Percentiles rank a stretch among this genome's conserved stretches.
Conservation (phyloP, 2,797 vertebrate genomes). For the Hirundo rustica region DNA sequence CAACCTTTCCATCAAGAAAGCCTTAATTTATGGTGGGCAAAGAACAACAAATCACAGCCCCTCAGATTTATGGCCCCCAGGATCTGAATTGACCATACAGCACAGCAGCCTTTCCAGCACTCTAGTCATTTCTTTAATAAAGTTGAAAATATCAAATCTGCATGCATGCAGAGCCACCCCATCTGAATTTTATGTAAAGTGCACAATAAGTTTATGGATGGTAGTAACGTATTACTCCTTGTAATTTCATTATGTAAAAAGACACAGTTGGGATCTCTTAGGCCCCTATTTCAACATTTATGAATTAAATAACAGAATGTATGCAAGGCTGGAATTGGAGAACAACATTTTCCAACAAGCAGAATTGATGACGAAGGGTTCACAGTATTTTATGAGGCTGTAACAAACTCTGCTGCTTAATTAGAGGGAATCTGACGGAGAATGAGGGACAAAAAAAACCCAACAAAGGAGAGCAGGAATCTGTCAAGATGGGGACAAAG, state of each 20-base stretch:
- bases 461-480: background rate
- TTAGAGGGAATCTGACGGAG: background rate
- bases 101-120: conserved; percentile 73
- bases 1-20: conserved; percentile 69
- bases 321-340: conserved; percentile 67
- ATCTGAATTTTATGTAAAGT: conserved; percentile 86
- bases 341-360: background rate
- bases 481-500: background rate
- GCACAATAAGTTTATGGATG: conserved; percentile 77
- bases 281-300: background rate
- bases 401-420: background rate
- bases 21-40: conserved; percentile 73
- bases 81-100: conserved; percentile 77
- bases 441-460: accelerated
- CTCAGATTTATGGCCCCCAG: conserved; percentile 83
- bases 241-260: conserved; percentile 88
- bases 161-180: conserved; percentile 74
- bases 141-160: conserved; percentile 83
- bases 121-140: conserved; percentile 85
- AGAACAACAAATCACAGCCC: conserved; percentile 72
- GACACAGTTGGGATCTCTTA: conserved; percentile 46
- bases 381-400: background rate
- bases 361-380: background rate
- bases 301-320: conserved; percentile 60
- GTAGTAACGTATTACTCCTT: conserved; percentile 73